These are phyloP conservation scores for Archegozetes longisetosus DNA, from an alignment of 1,140 invertebrate species.

Conservation along the genomic window DNA sequence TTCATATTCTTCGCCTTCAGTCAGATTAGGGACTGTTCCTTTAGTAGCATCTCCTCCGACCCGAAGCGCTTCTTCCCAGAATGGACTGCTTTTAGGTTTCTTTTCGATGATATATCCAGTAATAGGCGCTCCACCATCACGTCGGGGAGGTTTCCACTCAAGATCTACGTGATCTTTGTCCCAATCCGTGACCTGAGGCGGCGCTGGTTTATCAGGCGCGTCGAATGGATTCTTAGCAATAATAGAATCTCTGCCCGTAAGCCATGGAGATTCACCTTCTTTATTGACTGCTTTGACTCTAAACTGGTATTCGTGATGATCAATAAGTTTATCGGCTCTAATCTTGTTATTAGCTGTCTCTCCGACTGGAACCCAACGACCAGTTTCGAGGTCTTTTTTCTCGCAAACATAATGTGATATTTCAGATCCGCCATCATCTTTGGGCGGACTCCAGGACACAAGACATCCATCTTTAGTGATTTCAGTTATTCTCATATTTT, in stretches of 20 bases:
- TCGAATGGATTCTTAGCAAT: constrained; percentile 84
- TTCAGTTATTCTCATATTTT: constrained; percentile 52
- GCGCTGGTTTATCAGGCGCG: constrained; percentile 71
- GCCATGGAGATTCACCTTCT: constrained; percentile 65
- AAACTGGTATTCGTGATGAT: constrained; percentile 94
- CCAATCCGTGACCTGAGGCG: constrained; percentile 67
- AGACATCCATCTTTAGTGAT: constrained; percentile 85
- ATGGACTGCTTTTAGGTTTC: constrained; percentile 81
- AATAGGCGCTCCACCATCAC: constrained; percentile 88
- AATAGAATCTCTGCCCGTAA: constrained; percentile 61
- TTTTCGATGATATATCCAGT: constrained; percentile 88
- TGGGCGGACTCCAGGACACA: constrained; percentile 78
- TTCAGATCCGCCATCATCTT: constrained; percentile 78
- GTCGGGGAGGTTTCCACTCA: constrained; percentile 67
- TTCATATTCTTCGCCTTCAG: constrained; percentile 89
- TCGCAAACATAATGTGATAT: constrained; percentile 94
- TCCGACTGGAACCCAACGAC: constrained; percentile 81
- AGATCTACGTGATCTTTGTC: constrained; percentile 55
- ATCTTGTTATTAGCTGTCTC: constrained; percentile 98
- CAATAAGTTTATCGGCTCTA: constrained; percentile 73
- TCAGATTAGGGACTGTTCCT: constrained; percentile 57
- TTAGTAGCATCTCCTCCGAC: constrained; percentile 64
- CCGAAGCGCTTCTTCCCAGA: constrained; percentile 78
- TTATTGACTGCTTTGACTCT: constrained; percentile 94
- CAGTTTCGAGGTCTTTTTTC: constrained; percentile 80